phyloP scores from a whole-genome alignment of 2,888 invertebrate species.

The Vesta saturnalis region DNA sequence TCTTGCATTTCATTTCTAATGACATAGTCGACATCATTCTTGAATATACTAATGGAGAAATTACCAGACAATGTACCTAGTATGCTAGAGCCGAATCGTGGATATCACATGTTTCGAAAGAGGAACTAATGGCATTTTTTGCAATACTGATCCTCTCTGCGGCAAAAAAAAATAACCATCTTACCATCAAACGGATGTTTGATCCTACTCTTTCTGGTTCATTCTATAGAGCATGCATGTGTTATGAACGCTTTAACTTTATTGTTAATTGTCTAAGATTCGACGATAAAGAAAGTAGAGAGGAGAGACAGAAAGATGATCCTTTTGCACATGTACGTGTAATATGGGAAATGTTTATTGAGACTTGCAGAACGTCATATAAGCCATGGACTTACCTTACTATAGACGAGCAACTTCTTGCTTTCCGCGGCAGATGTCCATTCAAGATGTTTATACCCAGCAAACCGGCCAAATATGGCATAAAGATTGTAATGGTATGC shows the following conservation, averaged over 20 bases:
- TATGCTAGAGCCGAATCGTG: slow-evolving; percentile 23
- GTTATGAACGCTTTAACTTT: not conserved
- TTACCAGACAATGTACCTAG: slow-evolving; percentile 21
- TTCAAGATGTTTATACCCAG: no score
- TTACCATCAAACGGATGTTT: slow-evolving; percentile 7
- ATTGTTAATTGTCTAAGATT: slow-evolving; percentile 1
- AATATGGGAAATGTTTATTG: not conserved
- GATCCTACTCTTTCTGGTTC: not conserved
- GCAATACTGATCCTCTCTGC: not conserved
- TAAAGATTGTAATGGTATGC: no score
- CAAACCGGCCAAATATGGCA: no score
- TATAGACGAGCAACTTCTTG: no score
- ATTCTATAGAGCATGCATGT: slow-evolving; percentile 1
- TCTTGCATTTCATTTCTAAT: slow-evolving; percentile 23
- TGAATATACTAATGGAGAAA: slow-evolving; percentile 30
- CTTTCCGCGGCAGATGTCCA: no score
- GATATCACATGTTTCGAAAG: slow-evolving; percentile 10
- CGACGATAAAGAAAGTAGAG: not conserved
- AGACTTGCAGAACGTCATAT: slow-evolving; percentile 27
- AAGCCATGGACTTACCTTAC: no score
- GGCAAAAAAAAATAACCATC: not conserved
- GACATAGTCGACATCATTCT: slow-evolving; percentile 20
- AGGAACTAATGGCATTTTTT: slow-evolving; percentile 17
- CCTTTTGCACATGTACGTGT: not conserved
- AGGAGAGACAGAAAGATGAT: not conserved